Percentiles rank a stretch among this genome's conserved stretches.
Evolutionary conservation across 2,113 vertebrate species (phyloP).

Genomic region (Trinectes maculatus): DNA sequence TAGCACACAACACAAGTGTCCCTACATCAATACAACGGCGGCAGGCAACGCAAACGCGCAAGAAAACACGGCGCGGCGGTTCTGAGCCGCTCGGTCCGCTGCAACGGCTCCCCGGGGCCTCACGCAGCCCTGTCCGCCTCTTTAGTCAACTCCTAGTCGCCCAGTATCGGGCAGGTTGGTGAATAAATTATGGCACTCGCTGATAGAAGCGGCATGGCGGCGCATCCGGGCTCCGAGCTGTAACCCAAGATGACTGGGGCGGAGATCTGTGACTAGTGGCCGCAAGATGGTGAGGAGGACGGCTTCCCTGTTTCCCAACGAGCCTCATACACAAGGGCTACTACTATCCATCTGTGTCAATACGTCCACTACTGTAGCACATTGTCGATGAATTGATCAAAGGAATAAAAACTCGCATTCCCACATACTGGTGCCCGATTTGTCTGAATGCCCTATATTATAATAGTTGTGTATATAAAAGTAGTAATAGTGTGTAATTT

Average conservation of each 20-base stretch:
- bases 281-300: conserved; percentile 25
- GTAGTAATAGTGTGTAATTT: no score
- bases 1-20: conserved; percentile 39
- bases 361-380: neutral
- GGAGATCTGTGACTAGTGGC: conserved; percentile 45
- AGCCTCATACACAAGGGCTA: neutral
- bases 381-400: no score
- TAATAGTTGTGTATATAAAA: no score
- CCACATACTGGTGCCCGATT: no score
- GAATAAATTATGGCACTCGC: conserved; percentile 60
- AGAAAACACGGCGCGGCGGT: neutral
- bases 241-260: conserved; percentile 58
- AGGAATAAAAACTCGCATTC: no score
- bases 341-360: neutral
- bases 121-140: conserved; percentile 7
- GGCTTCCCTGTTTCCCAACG: conserved; percentile 28
- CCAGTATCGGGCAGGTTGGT: conserved; percentile 49
- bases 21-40: conserved; percentile 37
- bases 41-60: neutral
- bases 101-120: neutral
- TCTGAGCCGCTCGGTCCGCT: neutral
- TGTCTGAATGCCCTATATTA: no score
- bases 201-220: conserved; percentile 73
- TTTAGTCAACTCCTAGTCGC: conserved; percentile 52
- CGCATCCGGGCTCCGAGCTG: conserved; percentile 72